Evolutionary conservation across 2,888 invertebrate genomes (phyloP).

Genomic region (Geotrupes spiniger): DNA sequence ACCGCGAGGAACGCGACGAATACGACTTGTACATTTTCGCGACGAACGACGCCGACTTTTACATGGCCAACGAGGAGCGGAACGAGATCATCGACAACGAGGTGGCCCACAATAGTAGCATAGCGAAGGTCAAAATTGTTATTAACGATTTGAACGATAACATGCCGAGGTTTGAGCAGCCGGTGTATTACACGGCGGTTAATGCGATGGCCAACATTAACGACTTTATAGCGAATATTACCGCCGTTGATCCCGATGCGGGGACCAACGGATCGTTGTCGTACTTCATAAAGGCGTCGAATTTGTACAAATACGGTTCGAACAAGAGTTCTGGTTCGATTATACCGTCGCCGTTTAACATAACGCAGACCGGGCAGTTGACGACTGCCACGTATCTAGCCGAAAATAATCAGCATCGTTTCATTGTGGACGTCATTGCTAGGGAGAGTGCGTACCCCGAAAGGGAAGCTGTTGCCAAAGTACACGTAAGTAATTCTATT

Average conservation of each 20-base stretch:
- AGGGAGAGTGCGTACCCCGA: conserved; percentile 78
- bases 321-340: conserved; percentile 78
- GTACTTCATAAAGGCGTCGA: conserved; percentile 78
- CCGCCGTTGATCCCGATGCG: conserved; percentile 79
- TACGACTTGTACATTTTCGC: conserved; percentile 79
- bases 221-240: conserved; percentile 70
- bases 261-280: conserved; percentile 79
- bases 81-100: conserved; percentile 49
- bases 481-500: conserved; percentile 69
- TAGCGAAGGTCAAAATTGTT: conserved; percentile 68
- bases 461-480: conserved; percentile 70
- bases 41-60: conserved; percentile 77
- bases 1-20: conserved; percentile 72
- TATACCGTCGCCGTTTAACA: conserved; percentile 83
- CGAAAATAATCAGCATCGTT: conserved; percentile 86
- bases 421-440: conserved; percentile 79
- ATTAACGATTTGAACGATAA: conserved; percentile 85
- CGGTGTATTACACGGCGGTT: conserved; percentile 56
- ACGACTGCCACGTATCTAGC: conserved; percentile 79
- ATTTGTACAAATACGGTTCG: conserved; percentile 76
- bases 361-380: conserved; percentile 68
- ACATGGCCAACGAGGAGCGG: conserved; percentile 54
- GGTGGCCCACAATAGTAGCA: conserved; percentile 59
- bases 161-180: conserved; percentile 58
- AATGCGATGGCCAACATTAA: conserved; percentile 76